phyloP scores from a whole-genome alignment of 2,888 invertebrate species.

The Pseudococcus viburni region DNA sequence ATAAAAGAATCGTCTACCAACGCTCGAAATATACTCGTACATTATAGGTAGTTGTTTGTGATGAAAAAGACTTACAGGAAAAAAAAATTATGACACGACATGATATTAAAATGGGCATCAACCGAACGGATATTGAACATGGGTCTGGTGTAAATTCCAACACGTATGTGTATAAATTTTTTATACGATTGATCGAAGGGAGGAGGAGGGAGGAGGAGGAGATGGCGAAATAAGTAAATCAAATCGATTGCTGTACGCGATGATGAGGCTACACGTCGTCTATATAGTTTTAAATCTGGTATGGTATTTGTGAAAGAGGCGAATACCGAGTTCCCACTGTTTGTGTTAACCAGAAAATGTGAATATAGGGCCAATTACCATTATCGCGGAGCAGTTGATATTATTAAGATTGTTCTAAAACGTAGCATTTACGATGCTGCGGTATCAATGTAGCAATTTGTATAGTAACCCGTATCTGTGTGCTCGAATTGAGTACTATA shows the following conservation, averaged over 20 bases:
- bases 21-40: neutral
- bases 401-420: constrained; percentile 8
- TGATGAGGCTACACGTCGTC: neutral
- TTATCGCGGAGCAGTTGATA: neutral
- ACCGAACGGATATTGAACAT: constrained; percentile 4
- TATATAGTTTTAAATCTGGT: too few species aligned
- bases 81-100: neutral
- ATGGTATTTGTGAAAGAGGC: constrained; percentile 48
- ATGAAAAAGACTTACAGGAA: neutral
- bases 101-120: neutral
- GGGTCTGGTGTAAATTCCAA: neutral
- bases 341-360: constrained; percentile 8
- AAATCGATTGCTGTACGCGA: neutral
- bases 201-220: neutral
- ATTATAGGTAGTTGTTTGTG: neutral
- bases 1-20: constrained; percentile 18
- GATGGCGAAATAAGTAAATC: constrained; percentile 51
- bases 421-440: constrained; percentile 26
- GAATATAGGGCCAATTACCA: constrained; percentile 34
- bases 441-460: constrained; percentile 50
- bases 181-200: neutral
- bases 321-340: constrained; percentile 49
- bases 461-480: neutral
- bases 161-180: constrained; percentile 27
- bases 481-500: neutral